Evolutionary conservation across 1,140 invertebrate genomes (phyloP).

Genomic region (Brachionus asplanchnoidis): DNA sequence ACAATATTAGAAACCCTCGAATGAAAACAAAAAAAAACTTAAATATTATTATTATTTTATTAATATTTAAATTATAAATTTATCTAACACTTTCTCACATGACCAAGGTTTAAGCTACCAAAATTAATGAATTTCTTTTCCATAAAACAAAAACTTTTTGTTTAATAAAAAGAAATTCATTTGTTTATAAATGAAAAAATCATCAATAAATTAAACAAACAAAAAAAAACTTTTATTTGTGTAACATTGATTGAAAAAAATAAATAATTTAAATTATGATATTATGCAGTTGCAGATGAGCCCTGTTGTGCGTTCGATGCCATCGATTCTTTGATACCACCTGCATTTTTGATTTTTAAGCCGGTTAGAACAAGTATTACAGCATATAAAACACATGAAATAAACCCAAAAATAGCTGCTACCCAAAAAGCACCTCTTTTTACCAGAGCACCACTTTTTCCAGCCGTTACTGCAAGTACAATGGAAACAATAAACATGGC

Average conservation of each 20-base stretch:
- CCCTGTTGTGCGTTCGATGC: background rate
- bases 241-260: background rate
- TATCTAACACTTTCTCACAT: too few species aligned
- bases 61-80: too few species aligned
- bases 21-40: too few species aligned
- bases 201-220: background rate
- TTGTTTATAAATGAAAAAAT: background rate
- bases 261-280: background rate
- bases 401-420: background rate
- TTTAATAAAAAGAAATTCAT: too few species aligned
- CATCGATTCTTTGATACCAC: background rate
- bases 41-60: too few species aligned
- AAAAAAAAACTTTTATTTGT: background rate
- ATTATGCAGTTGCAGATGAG: background rate
- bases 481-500: background rate
- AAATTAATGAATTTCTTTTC: too few species aligned
- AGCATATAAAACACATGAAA: background rate
- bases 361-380: background rate
- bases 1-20: too few species aligned
- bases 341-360: background rate
- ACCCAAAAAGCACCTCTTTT: background rate
- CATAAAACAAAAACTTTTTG: too few species aligned
- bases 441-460: background rate
- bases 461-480: background rate
- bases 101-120: too few species aligned